A percentile compares a stretch with the other conserved stretches of the same genome.
Evolutionary conservation across 2,113 vertebrate species (phyloP).

Genomic region (Odontesthes bonariensis): DNA sequence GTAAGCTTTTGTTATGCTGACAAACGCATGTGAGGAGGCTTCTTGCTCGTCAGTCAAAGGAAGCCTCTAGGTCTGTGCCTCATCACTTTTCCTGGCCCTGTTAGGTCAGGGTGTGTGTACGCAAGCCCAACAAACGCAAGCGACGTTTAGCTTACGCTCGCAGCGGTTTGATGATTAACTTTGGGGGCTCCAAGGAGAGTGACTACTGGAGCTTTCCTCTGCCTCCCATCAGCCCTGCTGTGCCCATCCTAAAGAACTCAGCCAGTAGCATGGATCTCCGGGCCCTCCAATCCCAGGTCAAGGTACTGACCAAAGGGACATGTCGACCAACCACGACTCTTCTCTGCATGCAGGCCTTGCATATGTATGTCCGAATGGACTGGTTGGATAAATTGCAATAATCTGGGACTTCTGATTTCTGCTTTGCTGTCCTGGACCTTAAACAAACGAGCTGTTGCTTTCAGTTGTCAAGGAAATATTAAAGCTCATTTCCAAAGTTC

Average conservation of each 20-base stretch:
- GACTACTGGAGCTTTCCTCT: slow-evolving; percentile 85
- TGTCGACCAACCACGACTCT: slow-evolving; percentile 3
- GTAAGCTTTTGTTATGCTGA: slow-evolving; percentile 1
- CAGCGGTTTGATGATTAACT: slow-evolving; percentile 76
- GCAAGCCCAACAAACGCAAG: slow-evolving; percentile 70
- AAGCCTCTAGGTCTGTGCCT: slow-evolving; percentile 41
- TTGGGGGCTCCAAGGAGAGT: slow-evolving; percentile 65
- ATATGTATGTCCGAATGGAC: slow-evolving; percentile 46
- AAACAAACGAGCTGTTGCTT: slow-evolving; percentile 39
- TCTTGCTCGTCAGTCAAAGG: slow-evolving; percentile 1
- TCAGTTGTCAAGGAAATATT: slow-evolving; percentile 4
- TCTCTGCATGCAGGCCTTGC: slow-evolving; percentile 66
- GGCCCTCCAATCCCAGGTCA: slow-evolving; percentile 51
- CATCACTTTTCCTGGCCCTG: slow-evolving; percentile 65
- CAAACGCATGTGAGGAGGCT: slow-evolving; percentile 16
- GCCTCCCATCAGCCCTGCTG: slow-evolving; percentile 79
- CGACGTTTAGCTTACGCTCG: slow-evolving; percentile 80
- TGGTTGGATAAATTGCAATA: slow-evolving; percentile 26
- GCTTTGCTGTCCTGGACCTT: slow-evolving; percentile 6
- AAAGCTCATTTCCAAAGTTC: slow-evolving; percentile 35
- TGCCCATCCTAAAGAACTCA: slow-evolving; percentile 46
- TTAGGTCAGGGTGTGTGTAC: slow-evolving; percentile 68
- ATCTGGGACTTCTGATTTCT: slow-evolving; percentile 37
- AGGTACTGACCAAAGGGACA: slow-evolving; percentile 71
- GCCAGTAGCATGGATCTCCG: slow-evolving; percentile 55